A percentile compares a stretch with the other conserved stretches of the same genome.
Evolutionary conservation across 2,113 vertebrate species (phyloP).

Genomic region (Nothocercus julius): DNA sequence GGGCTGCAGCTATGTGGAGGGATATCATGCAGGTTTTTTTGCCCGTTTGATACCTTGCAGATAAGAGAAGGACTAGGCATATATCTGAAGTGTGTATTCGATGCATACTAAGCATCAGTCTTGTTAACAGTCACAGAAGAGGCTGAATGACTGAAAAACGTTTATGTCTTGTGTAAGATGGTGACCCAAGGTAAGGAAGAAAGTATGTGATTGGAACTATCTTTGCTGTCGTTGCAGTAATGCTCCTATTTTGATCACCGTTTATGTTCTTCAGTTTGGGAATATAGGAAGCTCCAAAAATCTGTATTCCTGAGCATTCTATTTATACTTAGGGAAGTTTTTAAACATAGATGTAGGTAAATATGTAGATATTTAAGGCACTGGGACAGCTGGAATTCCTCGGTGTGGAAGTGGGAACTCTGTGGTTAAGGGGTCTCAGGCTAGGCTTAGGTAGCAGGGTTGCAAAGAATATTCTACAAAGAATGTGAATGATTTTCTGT

Average conservation of each 20-base stretch:
- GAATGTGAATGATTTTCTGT: neutral
- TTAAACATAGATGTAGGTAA: neutral
- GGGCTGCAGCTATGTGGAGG: constrained; percentile 1
- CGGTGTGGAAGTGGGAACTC: neutral
- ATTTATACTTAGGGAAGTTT: neutral
- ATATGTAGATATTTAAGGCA: neutral
- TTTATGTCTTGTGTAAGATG: constrained; percentile 3
- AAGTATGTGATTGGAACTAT: neutral
- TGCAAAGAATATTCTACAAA: too few relatives aligned
- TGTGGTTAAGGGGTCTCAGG: neutral
- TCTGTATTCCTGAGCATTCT: neutral
- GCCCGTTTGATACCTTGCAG: neutral
- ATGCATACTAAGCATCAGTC: neutral
- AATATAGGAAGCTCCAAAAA: neutral
- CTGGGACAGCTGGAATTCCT: neutral
- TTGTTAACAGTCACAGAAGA: constrained; percentile 9
- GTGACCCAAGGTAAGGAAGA: constrained; percentile 2
- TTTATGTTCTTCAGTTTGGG: neutral
- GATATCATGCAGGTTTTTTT: neutral
- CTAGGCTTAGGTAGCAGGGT: neutral
- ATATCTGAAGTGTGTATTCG: neutral
- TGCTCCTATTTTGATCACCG: neutral
- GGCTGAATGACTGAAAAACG: constrained; percentile 3
- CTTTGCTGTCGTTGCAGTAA: neutral
- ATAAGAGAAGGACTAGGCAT: neutral